Conservation (phyloP, 1,140 invertebrate species). For the Eumaeus atala region DNA sequence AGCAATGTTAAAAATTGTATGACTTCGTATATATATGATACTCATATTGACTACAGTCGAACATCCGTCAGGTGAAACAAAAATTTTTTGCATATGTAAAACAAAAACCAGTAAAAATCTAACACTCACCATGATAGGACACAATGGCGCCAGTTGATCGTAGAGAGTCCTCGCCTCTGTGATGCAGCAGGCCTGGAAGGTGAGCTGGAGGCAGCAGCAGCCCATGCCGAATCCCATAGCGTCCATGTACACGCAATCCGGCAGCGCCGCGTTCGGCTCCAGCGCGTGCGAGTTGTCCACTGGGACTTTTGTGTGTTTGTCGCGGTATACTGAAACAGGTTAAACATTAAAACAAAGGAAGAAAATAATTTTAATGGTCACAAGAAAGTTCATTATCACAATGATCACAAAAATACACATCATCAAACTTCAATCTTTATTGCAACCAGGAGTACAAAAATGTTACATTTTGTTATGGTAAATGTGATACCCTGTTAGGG, state of each 20-base stretch:
- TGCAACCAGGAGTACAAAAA: no score
- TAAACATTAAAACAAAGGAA: not conserved
- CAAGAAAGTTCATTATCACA: no score
- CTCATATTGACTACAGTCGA: no score
- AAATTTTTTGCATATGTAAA: no score
- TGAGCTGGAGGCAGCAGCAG: conserved; percentile 96
- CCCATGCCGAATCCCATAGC: conserved; percentile 99
- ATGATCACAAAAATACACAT: no score
- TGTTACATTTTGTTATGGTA: no score
- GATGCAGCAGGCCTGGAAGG: conserved; percentile 98
- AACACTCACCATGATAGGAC: conserved; percentile 95
- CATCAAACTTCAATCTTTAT: no score
- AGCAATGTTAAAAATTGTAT: no score
- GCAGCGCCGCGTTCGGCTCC: conserved; percentile 77
- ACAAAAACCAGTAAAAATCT: no score
- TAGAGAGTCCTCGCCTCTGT: conserved; percentile 96
- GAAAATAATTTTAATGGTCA: not conserved
- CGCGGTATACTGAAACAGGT: conserved; percentile 86
- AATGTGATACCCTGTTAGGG: no score
- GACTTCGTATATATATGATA: no score
- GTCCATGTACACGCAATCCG: conserved; percentile 96
- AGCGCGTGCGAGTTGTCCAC: conserved; percentile 81
- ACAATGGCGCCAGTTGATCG: conserved; percentile 97
- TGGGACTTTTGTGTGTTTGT: conserved; percentile 88
- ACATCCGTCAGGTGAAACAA: no score